Evolutionary conservation across 2,113 vertebrate species (phyloP).

Genomic region (Vulpes lagopus): DNA sequence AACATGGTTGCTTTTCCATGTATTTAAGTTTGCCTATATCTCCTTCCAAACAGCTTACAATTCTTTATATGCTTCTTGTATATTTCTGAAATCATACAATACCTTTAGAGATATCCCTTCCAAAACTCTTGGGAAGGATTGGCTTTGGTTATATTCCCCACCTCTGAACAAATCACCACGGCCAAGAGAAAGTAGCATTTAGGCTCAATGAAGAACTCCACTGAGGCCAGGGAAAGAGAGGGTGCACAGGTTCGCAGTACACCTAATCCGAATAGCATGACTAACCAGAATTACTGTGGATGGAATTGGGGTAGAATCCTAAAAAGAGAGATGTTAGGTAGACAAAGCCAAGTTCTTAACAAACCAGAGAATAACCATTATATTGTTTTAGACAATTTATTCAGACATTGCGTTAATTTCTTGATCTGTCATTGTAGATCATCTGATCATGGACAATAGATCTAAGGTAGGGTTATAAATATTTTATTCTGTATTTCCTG

Average conservation of each 20-base stretch:
- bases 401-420: not conserved
- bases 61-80: not conserved
- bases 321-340: not conserved
- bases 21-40: slow-evolving; percentile 39
- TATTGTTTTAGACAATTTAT: not conserved
- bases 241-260: not conserved
- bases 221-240: not conserved
- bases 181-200: not conserved
- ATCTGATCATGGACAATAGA: not conserved
- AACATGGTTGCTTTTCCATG: not conserved
- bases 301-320: not conserved
- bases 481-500: not conserved
- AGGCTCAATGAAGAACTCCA: not conserved
- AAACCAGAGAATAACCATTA: not conserved
- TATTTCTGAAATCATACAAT: slow-evolving; percentile 31
- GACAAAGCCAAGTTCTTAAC: not conserved
- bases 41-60: not conserved
- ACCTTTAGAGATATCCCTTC: not conserved
- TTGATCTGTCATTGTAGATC: not conserved
- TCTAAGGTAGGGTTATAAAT: not conserved
- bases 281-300: not conserved
- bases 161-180: not conserved
- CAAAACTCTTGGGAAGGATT: slow-evolving; percentile 27
- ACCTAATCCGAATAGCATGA: not conserved
- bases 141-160: not conserved